Conservation (phyloP, 2,888 invertebrate genomes). For the Lycophotia porphyrea region DNA sequence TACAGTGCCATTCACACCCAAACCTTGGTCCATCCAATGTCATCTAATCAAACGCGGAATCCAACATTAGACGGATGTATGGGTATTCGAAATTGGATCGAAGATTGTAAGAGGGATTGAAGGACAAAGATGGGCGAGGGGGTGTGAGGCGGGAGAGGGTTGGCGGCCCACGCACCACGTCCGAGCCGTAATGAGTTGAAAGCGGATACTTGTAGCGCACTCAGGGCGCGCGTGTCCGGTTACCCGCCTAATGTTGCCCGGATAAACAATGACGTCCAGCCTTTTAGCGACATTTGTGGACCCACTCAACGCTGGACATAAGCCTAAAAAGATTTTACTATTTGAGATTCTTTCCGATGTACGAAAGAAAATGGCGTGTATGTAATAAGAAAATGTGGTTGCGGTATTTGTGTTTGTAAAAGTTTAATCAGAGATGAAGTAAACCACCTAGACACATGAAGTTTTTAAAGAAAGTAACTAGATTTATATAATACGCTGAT, state of each 20-base stretch:
- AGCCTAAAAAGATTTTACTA: constrained; percentile 90
- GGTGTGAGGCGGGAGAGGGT: constrained; percentile 69
- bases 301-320: constrained; percentile 89
- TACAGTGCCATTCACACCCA: constrained; percentile 48
- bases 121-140: constrained; percentile 84
- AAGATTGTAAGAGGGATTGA: constrained; percentile 89
- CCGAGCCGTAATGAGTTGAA: constrained; percentile 90
- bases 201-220: constrained; percentile 91
- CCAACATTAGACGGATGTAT: constrained; percentile 85
- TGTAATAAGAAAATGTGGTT: constrained; percentile 61
- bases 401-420: constrained; percentile 35
- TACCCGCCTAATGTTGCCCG: constrained; percentile 90
- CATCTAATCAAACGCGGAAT: constrained; percentile 84
- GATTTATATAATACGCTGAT: neutral
- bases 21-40: constrained; percentile 61
- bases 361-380: constrained; percentile 68
- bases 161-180: constrained; percentile 88
- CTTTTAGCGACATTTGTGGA: constrained; percentile 91
- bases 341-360: constrained; percentile 83
- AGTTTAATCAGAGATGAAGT: neutral
- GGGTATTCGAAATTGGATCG: constrained; percentile 89
- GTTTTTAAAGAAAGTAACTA: neutral
- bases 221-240: constrained; percentile 90
- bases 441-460: neutral
- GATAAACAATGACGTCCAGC: constrained; percentile 91